Base-by-base conservation (phyloP, 2,113 vertebrate genomes). In the Vulpes ferrilata region DNA sequence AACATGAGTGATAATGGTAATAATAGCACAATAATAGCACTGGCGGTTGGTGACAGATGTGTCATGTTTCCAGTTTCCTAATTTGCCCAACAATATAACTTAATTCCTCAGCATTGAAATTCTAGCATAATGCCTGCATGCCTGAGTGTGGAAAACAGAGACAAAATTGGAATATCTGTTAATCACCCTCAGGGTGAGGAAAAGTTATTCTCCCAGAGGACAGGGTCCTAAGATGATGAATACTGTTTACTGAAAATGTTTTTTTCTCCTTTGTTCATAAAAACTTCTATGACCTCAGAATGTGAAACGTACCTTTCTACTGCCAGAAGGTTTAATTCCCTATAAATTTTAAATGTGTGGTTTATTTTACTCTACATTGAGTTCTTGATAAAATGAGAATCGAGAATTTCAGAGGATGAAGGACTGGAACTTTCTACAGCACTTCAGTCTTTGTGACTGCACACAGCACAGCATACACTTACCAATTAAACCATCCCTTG, bases 311-410 rank as follows among this genome's bases (percentile, higher is more conserved):
- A 71, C 0, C 32, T 85, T 95, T 86, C 87, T 15, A n/a, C 51
- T 93, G 48, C 76, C 64, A 81, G 65, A 64, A 96, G 71, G 0
- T 53, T 90, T 89, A 38, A 48, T 22, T 95, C 20, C 6, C 64
- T 69, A 96, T 90, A 23, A 60, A 88, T 91, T 92, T 94, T 94
- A 88, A 95, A 94, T 93, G 88, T 95, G 93, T 93, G 76, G 93
- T 90, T 95, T 84, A 59, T 90, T 94, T 82, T 53, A 65, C 25
- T 90, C 27, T 48, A 60, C 62, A 67, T 0, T 15, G 55, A 90
- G 25, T 71, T 53, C 53, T 25, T 90, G 87, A 62, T 90, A 78
- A 88, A 71, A 92, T 35, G 51, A 88, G 81, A 84, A 25, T 32
- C 60, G 76, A 25, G 60, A 73, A 57, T 76, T 94, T 93, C 43